Evolutionary conservation across 2,888 invertebrate species (phyloP).

Genomic region (Tenthredo distinguenda): DNA sequence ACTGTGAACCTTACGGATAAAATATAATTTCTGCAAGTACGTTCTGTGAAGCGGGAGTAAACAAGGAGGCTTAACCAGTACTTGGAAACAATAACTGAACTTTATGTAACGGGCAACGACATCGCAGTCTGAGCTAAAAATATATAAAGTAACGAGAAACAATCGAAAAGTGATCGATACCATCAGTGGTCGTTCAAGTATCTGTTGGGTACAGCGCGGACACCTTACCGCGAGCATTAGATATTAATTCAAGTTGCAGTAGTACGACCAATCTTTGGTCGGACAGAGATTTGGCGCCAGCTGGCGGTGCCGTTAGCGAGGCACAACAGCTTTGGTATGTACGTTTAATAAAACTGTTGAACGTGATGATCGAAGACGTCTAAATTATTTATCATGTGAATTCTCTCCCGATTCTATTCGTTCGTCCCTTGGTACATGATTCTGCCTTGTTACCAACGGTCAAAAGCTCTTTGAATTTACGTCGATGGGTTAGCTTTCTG

Average conservation of each 20-base stretch:
- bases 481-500: constrained; percentile 3
- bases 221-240: constrained; percentile 46
- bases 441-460: constrained; percentile 23
- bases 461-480: background rate
- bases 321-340: background rate
- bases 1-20: background rate
- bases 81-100: constrained; percentile 13
- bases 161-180: constrained; percentile 73
- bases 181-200: constrained; percentile 56
- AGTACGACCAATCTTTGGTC: constrained; percentile 37
- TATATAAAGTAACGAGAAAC: constrained; percentile 70
- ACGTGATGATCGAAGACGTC: constrained; percentile 10
- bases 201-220: constrained; percentile 46
- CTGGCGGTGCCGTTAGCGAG: constrained; percentile 21
- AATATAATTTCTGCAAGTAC: background rate
- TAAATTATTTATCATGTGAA: constrained; percentile 8
- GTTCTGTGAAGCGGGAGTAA: constrained; percentile 13
- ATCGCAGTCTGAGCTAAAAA: constrained; percentile 67
- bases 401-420: background rate
- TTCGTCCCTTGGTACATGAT: background rate
- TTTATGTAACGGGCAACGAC: constrained; percentile 63
- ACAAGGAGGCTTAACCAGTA: constrained; percentile 22
- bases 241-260: constrained; percentile 51
- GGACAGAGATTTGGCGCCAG: constrained; percentile 45
- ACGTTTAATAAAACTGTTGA: background rate